Percentiles rank a stretch among this genome's conserved stretches.
phyloP scores from a whole-genome alignment of 2,888 invertebrate species.

The Colostygia pectinataria region DNA sequence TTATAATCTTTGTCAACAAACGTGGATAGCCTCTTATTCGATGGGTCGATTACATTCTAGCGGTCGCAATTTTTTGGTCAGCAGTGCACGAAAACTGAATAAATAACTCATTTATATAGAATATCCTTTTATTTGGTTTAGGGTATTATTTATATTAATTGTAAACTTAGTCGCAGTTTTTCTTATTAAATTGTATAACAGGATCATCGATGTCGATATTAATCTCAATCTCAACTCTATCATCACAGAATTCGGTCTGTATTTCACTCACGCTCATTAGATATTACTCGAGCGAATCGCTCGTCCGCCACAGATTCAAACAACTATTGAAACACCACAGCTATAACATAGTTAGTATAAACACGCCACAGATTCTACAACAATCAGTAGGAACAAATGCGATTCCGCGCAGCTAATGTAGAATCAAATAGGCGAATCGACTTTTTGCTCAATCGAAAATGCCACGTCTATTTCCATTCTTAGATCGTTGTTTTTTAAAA shows the following conservation, averaged over 20 bases:
- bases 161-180: too few relatives aligned
- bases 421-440: slow-evolving; percentile 43
- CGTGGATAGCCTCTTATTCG: too few relatives aligned
- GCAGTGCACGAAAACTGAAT: too few relatives aligned
- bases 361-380: not conserved
- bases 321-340: slow-evolving; percentile 13
- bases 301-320: slow-evolving; percentile 23
- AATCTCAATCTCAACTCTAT: slow-evolving; percentile 19
- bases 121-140: too few relatives aligned
- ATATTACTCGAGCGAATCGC: slow-evolving; percentile 43
- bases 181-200: too few relatives aligned
- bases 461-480: slow-evolving; percentile 9
- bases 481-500: slow-evolving; percentile 7
- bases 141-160: too few relatives aligned
- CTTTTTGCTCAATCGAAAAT: slow-evolving; percentile 26
- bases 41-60: too few relatives aligned
- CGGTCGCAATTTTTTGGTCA: too few relatives aligned
- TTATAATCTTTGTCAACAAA: too few relatives aligned
- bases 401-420: slow-evolving; percentile 48
- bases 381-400: slow-evolving; percentile 4
- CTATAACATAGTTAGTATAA: not conserved
- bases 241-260: slow-evolving; percentile 17
- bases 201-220: slow-evolving; percentile 9
- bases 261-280: slow-evolving; percentile 60
- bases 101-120: too few relatives aligned